Evolutionary conservation across 2,113 vertebrate genomes (phyloP).

Genomic region (Menura novaehollandiae): DNA sequence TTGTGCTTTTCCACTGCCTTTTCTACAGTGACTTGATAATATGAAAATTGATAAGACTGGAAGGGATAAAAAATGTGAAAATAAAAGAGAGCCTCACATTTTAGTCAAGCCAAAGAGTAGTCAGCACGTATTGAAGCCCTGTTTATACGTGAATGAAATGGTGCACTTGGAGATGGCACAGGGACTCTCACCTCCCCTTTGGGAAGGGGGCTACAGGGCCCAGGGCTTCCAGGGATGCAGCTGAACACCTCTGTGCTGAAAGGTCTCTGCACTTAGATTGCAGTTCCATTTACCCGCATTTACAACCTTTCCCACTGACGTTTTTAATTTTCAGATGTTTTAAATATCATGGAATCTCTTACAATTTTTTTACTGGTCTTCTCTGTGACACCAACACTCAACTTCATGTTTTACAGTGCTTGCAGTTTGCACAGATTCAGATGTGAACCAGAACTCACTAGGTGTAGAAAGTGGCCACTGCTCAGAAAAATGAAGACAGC

Average conservation of each 20-base stretch:
- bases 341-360: background rate
- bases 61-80: background rate
- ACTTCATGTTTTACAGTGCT: background rate
- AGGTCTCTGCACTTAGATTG: background rate
- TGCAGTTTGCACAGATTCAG: background rate
- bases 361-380: background rate
- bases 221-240: background rate
- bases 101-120: background rate
- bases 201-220: rapidly evolving
- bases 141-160: background rate
- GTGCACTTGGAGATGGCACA: background rate
- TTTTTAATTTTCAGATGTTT: background rate
- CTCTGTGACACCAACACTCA: rapidly evolving
- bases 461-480: background rate
- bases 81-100: background rate
- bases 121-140: background rate
- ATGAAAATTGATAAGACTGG: background rate
- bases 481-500: background rate
- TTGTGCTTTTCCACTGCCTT: rapidly evolving
- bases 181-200: rapidly evolving
- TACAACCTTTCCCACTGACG: background rate
- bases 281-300: background rate
- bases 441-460: background rate
- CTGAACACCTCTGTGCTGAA: background rate
- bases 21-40: background rate